A percentile compares a stretch with the other conserved stretches of the same genome.
phyloP scores from a whole-genome alignment of 1,140 invertebrate species.

The Tetraneura akinire region DNA sequence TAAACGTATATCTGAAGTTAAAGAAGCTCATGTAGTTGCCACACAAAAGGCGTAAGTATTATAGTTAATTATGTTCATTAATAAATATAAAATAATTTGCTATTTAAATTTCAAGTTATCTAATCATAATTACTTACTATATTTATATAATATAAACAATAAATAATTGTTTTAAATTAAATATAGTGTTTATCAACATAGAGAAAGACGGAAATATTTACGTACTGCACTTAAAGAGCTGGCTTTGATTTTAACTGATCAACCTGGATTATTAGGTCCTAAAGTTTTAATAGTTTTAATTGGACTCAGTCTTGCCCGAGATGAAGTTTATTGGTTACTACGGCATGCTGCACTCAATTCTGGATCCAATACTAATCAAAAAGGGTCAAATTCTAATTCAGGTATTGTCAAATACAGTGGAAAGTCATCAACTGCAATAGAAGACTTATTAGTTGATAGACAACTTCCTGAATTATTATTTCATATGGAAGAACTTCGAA shows the following conservation, averaged over 20 bases:
- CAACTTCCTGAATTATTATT: conserved; percentile 96
- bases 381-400: background rate
- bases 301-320: conserved; percentile 89
- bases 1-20: conserved; percentile 90
- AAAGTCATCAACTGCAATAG: conserved; percentile 66
- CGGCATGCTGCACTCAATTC: conserved; percentile 77
- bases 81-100: no score
- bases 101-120: no score
- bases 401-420: conserved; percentile 63
- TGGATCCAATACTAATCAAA: conserved; percentile 6
- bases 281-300: conserved; percentile 96
- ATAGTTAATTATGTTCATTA: no score
- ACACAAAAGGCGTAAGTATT: conserved; percentile 73
- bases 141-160: no score
- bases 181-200: conserved; percentile 74
- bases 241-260: conserved; percentile 92
- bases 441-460: conserved; percentile 87
- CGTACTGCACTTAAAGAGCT: conserved; percentile 94
- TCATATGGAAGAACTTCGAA: conserved; percentile 94
- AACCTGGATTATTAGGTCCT: conserved; percentile 94
- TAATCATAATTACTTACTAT: no score
- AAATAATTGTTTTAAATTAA: no score
- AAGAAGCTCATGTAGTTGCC: conserved; percentile 88
- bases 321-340: conserved; percentile 96
- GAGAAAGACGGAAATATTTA: conserved; percentile 94